Evolutionary conservation across 2,888 invertebrate species (phyloP).

Genomic region (Tenodera sinensis): DNA sequence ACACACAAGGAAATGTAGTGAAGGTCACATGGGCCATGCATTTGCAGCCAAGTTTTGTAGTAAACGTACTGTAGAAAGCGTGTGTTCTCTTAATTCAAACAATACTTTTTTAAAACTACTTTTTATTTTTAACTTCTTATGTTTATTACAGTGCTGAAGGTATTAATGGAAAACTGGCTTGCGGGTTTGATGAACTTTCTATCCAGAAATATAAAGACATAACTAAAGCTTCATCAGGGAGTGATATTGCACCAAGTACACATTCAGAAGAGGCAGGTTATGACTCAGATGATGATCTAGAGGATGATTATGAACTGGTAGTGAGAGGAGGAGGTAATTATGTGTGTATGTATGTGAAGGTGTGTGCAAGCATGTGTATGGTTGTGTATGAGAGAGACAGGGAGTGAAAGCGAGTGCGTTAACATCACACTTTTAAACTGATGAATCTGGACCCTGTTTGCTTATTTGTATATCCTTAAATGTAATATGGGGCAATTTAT

Average conservation of each 20-base stretch:
- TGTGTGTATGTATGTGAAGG: background rate
- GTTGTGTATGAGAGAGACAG: background rate
- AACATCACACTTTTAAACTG: background rate
- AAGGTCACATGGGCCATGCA: no score
- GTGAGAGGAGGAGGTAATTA: background rate
- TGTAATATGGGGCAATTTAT: no score
- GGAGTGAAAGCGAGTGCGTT: background rate
- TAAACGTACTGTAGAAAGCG: no score
- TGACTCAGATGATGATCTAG: background rate
- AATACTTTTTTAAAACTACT: no score
- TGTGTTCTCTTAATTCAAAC: no score
- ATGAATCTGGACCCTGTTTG: no score
- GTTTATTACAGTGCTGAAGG: background rate
- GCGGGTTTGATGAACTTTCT: background rate
- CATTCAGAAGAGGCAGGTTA: background rate
- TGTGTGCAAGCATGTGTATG: no score
- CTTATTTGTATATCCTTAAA: no score
- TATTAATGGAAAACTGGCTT: background rate
- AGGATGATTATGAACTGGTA: background rate
- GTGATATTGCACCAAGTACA: background rate
- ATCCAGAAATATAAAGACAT: background rate
- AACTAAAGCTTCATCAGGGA: background rate
- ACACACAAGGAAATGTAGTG: no score
- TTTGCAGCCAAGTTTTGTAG: no score
- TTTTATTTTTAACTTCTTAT: no score